Percentiles rank a stretch among this genome's conserved stretches.
phyloP scores from a whole-genome alignment of 1,140 invertebrate species.

The Pseudomyrmex concolor region DNA sequence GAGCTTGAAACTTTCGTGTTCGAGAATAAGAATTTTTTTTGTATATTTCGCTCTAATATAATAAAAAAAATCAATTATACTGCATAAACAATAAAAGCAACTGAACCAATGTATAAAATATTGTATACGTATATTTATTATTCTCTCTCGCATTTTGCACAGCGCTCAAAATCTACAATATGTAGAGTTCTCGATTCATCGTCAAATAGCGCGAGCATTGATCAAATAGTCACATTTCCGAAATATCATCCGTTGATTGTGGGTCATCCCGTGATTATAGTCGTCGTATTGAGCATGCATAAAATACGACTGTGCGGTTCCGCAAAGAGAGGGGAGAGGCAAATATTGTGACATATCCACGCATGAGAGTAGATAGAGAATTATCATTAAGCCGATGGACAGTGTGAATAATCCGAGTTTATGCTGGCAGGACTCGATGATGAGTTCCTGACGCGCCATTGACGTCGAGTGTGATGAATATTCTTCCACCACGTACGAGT shows the following conservation, averaged over 20 bases:
- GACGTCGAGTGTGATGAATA: slow-evolving; percentile 59
- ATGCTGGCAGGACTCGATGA: slow-evolving; percentile 36
- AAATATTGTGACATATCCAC: slow-evolving; percentile 39
- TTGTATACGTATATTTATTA: not conserved
- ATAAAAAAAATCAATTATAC: not conserved
- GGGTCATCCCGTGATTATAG: not conserved
- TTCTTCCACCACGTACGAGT: slow-evolving; percentile 36
- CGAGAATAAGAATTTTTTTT: slow-evolving; percentile 7
- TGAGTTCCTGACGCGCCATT: slow-evolving; percentile 51
- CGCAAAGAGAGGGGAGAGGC: not conserved
- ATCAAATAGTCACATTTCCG: slow-evolving; percentile 18
- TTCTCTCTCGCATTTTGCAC: not conserved
- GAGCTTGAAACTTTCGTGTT: not conserved
- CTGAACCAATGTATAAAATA: not conserved
- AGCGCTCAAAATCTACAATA: not conserved
- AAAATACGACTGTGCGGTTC: slow-evolving; percentile 7
- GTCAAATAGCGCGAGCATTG: slow-evolving; percentile 19
- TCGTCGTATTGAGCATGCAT: slow-evolving; percentile 31
- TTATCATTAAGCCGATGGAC: slow-evolving; percentile 58
- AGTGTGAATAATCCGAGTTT: slow-evolving; percentile 49
- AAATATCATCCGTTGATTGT: slow-evolving; percentile 24
- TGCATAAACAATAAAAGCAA: not conserved
- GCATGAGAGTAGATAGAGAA: slow-evolving; percentile 34
- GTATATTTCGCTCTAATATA: not conserved
- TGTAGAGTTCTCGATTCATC: slow-evolving; percentile 7